Percentiles rank a stretch among this genome's conserved stretches.
Evolutionary conservation across 2,888 invertebrate species (phyloP).

Genomic region (Apantesis nais): DNA sequence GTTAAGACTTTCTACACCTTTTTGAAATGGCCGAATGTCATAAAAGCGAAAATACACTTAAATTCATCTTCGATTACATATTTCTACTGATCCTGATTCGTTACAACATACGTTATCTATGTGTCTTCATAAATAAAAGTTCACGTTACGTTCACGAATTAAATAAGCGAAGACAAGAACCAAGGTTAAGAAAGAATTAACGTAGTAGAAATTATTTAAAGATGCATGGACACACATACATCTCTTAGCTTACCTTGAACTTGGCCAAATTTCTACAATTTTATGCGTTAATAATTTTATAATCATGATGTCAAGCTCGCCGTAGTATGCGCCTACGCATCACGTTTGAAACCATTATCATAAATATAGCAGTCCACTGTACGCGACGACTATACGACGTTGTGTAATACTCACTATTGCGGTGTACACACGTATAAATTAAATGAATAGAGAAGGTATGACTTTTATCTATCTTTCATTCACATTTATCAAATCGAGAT

Average conservation of each 20-base stretch:
- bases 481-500: not conserved
- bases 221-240: not conserved
- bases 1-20: no score
- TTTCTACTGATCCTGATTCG: not conserved
- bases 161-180: not conserved
- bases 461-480: not conserved
- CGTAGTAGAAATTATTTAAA: not conserved
- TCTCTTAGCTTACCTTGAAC: not conserved
- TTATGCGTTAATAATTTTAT: slow-evolving; percentile 6
- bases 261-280: slow-evolving; percentile 1
- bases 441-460: not conserved
- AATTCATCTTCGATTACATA: no score
- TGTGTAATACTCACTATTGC: not conserved
- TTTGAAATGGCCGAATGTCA: no score
- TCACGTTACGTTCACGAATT: not conserved
- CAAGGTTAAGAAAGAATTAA: not conserved
- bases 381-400: not conserved
- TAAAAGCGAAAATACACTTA: no score
- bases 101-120: not conserved
- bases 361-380: not conserved
- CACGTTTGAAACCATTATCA: slow-evolving; percentile 12
- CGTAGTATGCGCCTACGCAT: slow-evolving; percentile 20
- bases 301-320: slow-evolving; percentile 9
- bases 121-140: not conserved
- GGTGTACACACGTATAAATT: not conserved